Conservation (phyloP, 2,888 invertebrate species). For the Sympetrum striolatum region DNA sequence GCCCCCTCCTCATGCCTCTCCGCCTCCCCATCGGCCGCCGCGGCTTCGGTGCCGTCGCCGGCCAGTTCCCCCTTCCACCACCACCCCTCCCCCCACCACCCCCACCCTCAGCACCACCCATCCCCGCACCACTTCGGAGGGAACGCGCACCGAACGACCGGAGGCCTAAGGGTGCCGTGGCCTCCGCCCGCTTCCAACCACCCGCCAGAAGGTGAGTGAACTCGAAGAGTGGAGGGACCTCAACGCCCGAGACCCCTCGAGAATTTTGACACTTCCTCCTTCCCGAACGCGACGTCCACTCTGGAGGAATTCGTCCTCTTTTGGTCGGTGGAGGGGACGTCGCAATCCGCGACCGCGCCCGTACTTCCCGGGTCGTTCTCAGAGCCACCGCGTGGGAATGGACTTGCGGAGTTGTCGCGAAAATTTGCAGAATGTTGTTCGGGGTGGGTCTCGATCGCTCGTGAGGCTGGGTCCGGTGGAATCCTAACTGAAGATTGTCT, state of each 20-base stretch:
- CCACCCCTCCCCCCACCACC: conserved; percentile 10
- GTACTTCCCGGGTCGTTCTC: no score
- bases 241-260: background rate
- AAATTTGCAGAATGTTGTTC: no score
- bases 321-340: no score
- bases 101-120: background rate
- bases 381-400: no score
- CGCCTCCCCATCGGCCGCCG: background rate
- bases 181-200: conserved; percentile 58
- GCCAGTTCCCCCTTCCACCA: conserved; percentile 34
- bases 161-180: conserved; percentile 53
- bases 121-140: background rate
- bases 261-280: conserved; percentile 39
- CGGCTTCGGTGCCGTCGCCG: conserved; percentile 17
- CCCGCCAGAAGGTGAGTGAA: conserved; percentile 45
- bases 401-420: no score
- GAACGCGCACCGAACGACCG: conserved; percentile 40
- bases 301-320: background rate
- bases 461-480: no score
- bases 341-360: no score
- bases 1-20: background rate
- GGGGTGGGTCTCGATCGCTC: no score
- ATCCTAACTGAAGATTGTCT: background rate
- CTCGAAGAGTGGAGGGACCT: background rate
- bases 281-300: background rate